Percentiles rank a stretch among this genome's conserved stretches.
phyloP scores from a whole-genome alignment of 2,888 invertebrate genomes.

The Brachypalpus laphriformis region DNA sequence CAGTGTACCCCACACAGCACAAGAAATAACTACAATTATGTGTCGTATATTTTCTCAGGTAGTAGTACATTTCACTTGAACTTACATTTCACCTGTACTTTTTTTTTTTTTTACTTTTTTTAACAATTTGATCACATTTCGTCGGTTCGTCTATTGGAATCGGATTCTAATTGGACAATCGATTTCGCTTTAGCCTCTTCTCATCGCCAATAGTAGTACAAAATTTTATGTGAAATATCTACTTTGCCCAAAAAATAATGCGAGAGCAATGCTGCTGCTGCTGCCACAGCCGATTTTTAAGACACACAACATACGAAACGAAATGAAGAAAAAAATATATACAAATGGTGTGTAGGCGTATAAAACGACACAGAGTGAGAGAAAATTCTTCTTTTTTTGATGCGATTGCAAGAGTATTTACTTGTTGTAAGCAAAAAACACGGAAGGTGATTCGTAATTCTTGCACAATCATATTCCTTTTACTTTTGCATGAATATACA shows the following conservation, averaged over 20 bases:
- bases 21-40: slow-evolving; percentile 2
- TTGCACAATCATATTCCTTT: slow-evolving; percentile 64
- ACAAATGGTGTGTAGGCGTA: slow-evolving; percentile 68
- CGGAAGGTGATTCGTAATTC: slow-evolving; percentile 64
- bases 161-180: slow-evolving; percentile 43
- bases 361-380: slow-evolving; percentile 26
- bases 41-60: slow-evolving; percentile 9
- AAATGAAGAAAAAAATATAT: too few relatives aligned
- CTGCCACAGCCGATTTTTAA: slow-evolving; percentile 49
- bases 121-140: slow-evolving; percentile 48
- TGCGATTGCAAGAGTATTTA: slow-evolving; percentile 54
- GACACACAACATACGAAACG: slow-evolving; percentile 51
- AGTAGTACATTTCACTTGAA: slow-evolving; percentile 38
- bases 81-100: slow-evolving; percentile 56
- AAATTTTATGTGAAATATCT: slow-evolving; percentile 19
- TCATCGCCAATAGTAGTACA: slow-evolving; percentile 7
- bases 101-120: background rate
- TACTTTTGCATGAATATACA: slow-evolving; percentile 37
- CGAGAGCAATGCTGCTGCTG: too few relatives aligned
- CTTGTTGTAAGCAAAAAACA: slow-evolving; percentile 54
- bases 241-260: slow-evolving; percentile 20
- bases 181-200: slow-evolving; percentile 26
- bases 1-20: slow-evolving; percentile 9
- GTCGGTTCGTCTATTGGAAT: background rate
- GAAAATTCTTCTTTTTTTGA: slow-evolving; percentile 27